Percentiles rank a stretch among this genome's conserved stretches.
phyloP scores from a whole-genome alignment of 2,888 invertebrate species.

The Encarsia formosa region DNA sequence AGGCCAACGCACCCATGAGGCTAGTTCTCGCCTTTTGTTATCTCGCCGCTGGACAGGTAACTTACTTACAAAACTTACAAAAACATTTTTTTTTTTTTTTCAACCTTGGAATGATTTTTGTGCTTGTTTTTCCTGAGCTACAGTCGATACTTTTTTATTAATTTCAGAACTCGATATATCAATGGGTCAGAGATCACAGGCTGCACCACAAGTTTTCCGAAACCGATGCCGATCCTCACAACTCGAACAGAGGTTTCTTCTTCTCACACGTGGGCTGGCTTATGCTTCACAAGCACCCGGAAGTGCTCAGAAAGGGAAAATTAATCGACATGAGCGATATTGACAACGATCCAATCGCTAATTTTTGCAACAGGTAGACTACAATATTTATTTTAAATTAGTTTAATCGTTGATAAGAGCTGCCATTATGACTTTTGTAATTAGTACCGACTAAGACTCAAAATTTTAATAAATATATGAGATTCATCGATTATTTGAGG shows the following conservation, averaged over 20 bases:
- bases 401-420: background rate
- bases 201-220: constrained; percentile 67
- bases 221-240: constrained; percentile 79
- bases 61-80: background rate
- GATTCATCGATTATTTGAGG: too few relatives aligned
- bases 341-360: constrained; percentile 67
- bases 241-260: constrained; percentile 79
- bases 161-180: constrained; percentile 62
- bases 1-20: constrained; percentile 18
- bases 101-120: background rate
- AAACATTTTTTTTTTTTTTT: background rate
- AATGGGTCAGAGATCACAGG: constrained; percentile 74
- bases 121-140: background rate
- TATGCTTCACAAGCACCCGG: constrained; percentile 83
- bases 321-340: constrained; percentile 80
- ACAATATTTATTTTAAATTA: background rate
- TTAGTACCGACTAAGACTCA: too few relatives aligned
- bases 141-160: background rate
- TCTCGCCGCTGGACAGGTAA: constrained; percentile 21
- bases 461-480: too few relatives aligned
- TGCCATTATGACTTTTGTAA: too few relatives aligned
- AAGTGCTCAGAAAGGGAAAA: constrained; percentile 70
- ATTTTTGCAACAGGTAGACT: constrained; percentile 69
- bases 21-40: constrained; percentile 14
- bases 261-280: constrained; percentile 94